Percentiles rank a stretch among this genome's conserved stretches.
These are phyloP conservation scores for Argopecten irradians DNA, from an alignment of 1,140 invertebrate species.

Conservation along the genomic window DNA sequence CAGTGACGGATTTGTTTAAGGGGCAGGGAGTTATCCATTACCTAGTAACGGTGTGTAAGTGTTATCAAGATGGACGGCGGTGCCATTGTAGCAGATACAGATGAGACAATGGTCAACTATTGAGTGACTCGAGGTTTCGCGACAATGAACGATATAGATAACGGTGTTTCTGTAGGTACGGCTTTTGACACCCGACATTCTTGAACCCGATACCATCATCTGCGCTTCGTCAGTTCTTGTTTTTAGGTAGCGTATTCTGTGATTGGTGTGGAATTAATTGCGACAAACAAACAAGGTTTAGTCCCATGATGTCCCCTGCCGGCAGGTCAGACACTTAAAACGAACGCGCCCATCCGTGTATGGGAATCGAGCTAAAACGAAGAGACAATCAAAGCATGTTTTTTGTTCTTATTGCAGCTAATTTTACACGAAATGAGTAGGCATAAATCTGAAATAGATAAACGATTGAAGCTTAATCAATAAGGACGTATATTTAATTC, in stretches of 20 bases:
- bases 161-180: background rate
- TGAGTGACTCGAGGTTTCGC: background rate
- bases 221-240: background rate
- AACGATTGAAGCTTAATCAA: background rate
- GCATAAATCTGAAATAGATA: background rate
- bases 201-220: background rate
- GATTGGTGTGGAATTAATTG: slow-evolving; percentile 8
- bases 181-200: background rate
- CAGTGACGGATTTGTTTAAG: background rate
- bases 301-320: background rate
- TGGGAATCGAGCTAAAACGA: background rate
- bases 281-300: background rate
- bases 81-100: background rate
- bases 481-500: background rate
- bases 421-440: background rate
- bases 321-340: background rate
- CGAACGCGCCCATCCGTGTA: background rate
- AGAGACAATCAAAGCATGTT: background rate
- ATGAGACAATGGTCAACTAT: background rate
- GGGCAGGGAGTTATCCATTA: background rate
- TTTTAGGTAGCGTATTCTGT: background rate
- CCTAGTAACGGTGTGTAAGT: slow-evolving; percentile 20
- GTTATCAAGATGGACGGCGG: slow-evolving; percentile 5
- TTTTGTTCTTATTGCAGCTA: background rate
- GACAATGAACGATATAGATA: background rate